Conservation (phyloP, 1,140 invertebrate species). For the Saccostrea cuccullata region DNA sequence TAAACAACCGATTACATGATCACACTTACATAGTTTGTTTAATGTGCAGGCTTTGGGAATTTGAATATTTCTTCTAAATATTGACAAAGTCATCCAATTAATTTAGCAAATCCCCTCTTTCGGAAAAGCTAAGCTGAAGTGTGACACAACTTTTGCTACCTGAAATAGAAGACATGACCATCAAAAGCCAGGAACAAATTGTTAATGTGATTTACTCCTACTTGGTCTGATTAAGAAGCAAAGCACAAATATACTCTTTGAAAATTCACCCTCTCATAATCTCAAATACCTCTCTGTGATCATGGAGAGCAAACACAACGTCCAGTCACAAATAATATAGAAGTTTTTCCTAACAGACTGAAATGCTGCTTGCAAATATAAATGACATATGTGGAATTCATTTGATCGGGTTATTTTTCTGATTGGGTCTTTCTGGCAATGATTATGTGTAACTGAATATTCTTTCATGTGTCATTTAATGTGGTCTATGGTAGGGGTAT, state of each 20-base stretch:
- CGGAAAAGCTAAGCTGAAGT: conserved; percentile 12
- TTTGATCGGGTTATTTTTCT: conserved; percentile 9
- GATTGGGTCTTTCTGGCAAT: background rate
- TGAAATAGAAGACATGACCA: background rate
- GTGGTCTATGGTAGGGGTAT: conserved; percentile 8
- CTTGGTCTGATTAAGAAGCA: conserved; percentile 4
- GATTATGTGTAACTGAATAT: conserved; percentile 34
- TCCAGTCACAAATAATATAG: conserved; percentile 3
- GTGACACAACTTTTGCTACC: conserved; percentile 16
- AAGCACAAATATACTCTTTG: background rate
- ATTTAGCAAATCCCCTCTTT: conserved; percentile 14
- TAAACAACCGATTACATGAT: too few species aligned
- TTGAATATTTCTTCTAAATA: background rate
- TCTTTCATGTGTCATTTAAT: background rate
- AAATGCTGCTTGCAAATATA: background rate
- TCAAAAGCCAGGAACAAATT: conserved; percentile 8
- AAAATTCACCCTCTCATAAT: background rate
- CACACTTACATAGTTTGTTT: background rate
- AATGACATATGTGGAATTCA: conserved; percentile 28
- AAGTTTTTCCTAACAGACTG: background rate
- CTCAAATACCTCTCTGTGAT: conserved; percentile 8
- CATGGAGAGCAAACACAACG: conserved; percentile 22
- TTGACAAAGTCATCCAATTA: conserved; percentile 28
- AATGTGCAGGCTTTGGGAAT: background rate
- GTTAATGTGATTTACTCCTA: conserved; percentile 29